Percentiles rank a stretch among this genome's conserved stretches.
These are phyloP conservation scores for Spodoptera exigua DNA, from an alignment of 2,888 invertebrate species.

Conservation along the genomic window DNA sequence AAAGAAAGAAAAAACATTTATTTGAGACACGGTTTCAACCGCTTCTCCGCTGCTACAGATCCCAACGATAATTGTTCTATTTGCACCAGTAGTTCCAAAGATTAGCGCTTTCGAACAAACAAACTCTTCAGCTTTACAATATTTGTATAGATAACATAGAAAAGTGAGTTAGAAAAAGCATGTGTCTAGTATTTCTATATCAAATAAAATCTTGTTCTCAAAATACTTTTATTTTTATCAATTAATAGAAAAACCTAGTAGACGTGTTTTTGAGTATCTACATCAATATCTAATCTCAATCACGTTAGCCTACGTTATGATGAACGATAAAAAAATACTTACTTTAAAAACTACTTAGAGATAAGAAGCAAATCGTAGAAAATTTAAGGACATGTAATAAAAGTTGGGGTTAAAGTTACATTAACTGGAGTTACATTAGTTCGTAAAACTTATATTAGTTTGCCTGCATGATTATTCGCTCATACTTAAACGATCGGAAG, in stretches of 20 bases:
- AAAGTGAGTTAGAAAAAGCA: too few relatives aligned
- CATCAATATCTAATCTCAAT: constrained; percentile 14
- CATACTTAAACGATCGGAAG: constrained; percentile 1
- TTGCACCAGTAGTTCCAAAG: too few relatives aligned
- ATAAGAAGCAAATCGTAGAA: constrained; percentile 11
- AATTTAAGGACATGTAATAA: constrained; percentile 4
- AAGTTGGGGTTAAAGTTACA: constrained; percentile 11
- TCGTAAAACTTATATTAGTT: constrained; percentile 4
- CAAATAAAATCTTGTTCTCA: constrained; percentile 16
- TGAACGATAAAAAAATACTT: constrained; percentile 11
- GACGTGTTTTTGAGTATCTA: constrained; percentile 5
- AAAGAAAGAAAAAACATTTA: constrained; percentile 35
- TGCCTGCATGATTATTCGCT: not conserved
- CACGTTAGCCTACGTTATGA: constrained; percentile 25
- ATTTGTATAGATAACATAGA: too few relatives aligned
- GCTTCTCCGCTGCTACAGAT: too few relatives aligned
- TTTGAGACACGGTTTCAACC: too few relatives aligned
- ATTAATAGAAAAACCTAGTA: not conserved
- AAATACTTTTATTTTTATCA: constrained; percentile 23
- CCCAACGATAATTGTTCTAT: too few relatives aligned
- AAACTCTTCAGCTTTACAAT: too few relatives aligned
- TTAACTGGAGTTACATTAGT: constrained; percentile 13
- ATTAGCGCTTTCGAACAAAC: too few relatives aligned
- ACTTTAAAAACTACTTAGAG: constrained; percentile 12
- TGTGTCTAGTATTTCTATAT: too few relatives aligned